These are phyloP conservation scores for Glyphotaelius pellucidus DNA, from an alignment of 2,888 invertebrate genomes.

Conservation along the genomic window DNA sequence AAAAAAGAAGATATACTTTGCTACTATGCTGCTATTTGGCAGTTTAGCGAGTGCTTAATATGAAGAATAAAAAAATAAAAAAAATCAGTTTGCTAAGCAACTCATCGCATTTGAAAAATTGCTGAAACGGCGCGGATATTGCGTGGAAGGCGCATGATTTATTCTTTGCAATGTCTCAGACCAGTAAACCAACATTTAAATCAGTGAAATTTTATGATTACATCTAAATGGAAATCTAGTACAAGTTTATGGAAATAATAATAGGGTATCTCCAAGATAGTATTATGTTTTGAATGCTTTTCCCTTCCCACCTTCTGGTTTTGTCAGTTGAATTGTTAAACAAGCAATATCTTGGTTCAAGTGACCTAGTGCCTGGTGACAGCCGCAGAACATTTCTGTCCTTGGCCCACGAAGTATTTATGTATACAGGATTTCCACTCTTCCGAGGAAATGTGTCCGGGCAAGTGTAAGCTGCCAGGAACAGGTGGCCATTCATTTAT, in stretches of 20 bases:
- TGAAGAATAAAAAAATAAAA: no score
- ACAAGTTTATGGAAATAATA: neutral
- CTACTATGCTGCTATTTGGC: no score
- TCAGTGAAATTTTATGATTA: neutral
- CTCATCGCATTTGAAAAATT: no score
- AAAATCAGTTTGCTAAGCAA: no score
- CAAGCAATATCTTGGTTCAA: neutral
- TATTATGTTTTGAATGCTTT: neutral
- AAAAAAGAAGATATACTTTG: no score
- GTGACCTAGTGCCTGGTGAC: neutral
- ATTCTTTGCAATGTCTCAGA: neutral
- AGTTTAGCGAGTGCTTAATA: no score
- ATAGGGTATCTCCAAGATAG: neutral
- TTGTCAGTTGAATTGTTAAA: neutral
- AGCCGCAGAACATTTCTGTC: neutral
- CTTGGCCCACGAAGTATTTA: neutral
- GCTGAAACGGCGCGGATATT: no score
- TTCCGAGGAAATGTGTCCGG: neutral
- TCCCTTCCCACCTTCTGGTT: neutral
- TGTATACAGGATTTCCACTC: neutral
- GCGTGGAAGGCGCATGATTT: no score
- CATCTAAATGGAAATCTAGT: neutral
- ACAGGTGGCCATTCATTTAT: neutral
- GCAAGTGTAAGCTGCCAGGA: neutral
- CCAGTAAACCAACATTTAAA: neutral